Conservation (phyloP, 1,140 invertebrate species). For the Drosophila eugracilis region DNA sequence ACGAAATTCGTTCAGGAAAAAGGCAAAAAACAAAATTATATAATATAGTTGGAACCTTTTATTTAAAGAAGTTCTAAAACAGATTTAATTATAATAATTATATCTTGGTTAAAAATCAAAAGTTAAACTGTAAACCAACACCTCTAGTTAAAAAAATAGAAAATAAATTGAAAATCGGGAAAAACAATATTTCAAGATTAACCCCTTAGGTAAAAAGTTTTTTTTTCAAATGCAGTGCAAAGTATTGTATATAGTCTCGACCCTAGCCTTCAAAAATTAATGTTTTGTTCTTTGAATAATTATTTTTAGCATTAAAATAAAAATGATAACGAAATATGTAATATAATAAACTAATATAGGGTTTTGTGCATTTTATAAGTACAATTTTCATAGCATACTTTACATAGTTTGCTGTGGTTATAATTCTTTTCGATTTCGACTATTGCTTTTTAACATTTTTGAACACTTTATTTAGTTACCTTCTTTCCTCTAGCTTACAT, state of each 20-base stretch:
- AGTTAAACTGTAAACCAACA: constrained; percentile 60
- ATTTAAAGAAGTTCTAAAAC: constrained; percentile 41
- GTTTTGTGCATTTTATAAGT: constrained; percentile 75
- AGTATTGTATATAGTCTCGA: constrained; percentile 80
- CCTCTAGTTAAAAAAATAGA: constrained; percentile 40
- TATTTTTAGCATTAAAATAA: constrained; percentile 29
- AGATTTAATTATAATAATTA: constrained; percentile 19
- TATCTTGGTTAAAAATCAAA: constrained; percentile 39
- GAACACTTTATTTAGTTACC: constrained; percentile 71
- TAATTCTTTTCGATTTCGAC: constrained; percentile 50
- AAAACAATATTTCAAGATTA: constrained; percentile 18
- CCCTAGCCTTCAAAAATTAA: constrained; percentile 69
- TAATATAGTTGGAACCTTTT: constrained; percentile 56
- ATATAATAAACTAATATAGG: constrained; percentile 58
- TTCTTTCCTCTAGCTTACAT: constrained; percentile 62
- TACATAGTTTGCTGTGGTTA: constrained; percentile 46
- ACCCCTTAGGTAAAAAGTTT: constrained; percentile 23
- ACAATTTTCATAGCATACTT: constrained; percentile 79
- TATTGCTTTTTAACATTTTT: constrained; percentile 85
- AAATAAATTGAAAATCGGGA: constrained; percentile 5
- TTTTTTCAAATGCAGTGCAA: constrained; percentile 79
- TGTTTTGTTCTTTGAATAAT: constrained; percentile 10
- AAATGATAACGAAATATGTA: constrained; percentile 46
- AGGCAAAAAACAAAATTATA: constrained; percentile 74
- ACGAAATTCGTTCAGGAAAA: constrained; percentile 52